Evolutionary conservation across 53 echinoderm and acorn worm genomes (phyloP), one percentile per base, ranked within the genome.

Genomic region (Patiria pectinifera): DNA sequence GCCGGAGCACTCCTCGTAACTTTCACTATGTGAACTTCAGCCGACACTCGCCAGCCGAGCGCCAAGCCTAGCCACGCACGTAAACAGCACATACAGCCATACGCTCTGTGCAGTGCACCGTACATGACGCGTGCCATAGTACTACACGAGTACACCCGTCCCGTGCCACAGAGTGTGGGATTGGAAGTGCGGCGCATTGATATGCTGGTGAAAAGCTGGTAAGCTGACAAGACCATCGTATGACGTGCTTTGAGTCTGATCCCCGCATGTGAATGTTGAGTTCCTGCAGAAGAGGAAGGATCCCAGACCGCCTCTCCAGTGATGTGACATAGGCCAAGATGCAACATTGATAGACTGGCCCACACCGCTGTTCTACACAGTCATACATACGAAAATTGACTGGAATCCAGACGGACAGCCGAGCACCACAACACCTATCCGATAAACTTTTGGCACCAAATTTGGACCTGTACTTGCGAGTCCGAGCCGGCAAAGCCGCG

Each of bases 281-380:
- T 47, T 48, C 47, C 47, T 48, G 81, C 81, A 80, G 48, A n/a
- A 11, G 81, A 46, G 48, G 81, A 47, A 46, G 81, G 81, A 80
- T 80, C 46, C 48, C 81, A 80, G 48, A 80, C 81, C 53, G 53
- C 47, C 19, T 16, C 81, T 46, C 18, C 22, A 76, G 11, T 4
- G 25, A 23, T 23, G 25, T 11, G 11, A n/a, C 76, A 80, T 48
- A 46, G 53, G 53, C 47, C 12, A 24, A 48, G 47, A 48, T 45
- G 15, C 47, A 46, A 45, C 81, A 15, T 46, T 80, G 47, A 76
- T 76, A 21, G 25, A 23, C 77, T 76, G n/a, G 77, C 26, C 6
- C 77, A 76, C 77, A 76, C 77, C 53, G 53, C 53, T 53, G 77
- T 76, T 76, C 77, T 76, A 24, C 77, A 76, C n/a, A 76, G 71